Evolutionary conservation across 1,140 invertebrate species (phyloP).

Genomic region (Batillaria attramentaria): DNA sequence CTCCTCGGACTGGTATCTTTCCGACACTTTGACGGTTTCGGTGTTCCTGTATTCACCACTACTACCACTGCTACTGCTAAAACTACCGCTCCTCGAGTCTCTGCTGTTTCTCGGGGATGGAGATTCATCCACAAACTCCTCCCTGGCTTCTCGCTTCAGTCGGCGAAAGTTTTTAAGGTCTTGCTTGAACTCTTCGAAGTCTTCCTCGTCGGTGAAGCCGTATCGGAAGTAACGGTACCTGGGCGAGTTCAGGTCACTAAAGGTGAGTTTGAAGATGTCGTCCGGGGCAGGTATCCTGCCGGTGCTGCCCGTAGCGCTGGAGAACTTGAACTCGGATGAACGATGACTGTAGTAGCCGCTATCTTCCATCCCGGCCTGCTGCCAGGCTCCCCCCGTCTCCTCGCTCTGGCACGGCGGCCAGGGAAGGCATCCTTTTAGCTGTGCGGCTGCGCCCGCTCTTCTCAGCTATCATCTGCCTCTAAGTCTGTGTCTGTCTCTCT

Average conservation of each 20-base stretch:
- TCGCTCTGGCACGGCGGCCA: too few relatives aligned
- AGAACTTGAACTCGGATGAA: slow-evolving; percentile 6
- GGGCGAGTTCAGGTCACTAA: slow-evolving; percentile 49
- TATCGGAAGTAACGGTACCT: slow-evolving; percentile 53
- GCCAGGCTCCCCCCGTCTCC: too few relatives aligned
- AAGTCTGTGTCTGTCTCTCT: too few relatives aligned
- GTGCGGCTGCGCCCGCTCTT: too few relatives aligned
- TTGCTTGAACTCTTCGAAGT: slow-evolving; percentile 67
- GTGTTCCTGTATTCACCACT: not conserved
- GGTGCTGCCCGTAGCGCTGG: not conserved
- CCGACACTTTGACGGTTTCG: not conserved
- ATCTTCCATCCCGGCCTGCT: slow-evolving; percentile 23
- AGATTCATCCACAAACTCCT: not conserved
- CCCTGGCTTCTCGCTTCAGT: slow-evolving; percentile 36
- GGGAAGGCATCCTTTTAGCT: too few relatives aligned
- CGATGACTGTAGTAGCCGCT: slow-evolving; percentile 29
- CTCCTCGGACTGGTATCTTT: not conserved
- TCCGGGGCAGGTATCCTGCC: slow-evolving; percentile 23
- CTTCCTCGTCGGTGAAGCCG: slow-evolving; percentile 63
- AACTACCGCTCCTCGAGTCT: not conserved
- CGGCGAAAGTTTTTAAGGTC: slow-evolving; percentile 57
- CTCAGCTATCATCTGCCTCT: too few relatives aligned
- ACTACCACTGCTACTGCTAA: not conserved
- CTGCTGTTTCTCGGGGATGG: not conserved
- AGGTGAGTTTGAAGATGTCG: slow-evolving; percentile 58